These are phyloP conservation scores for Dromococcyx pavoninus DNA, from an alignment of 2,797 vertebrate species.

Conservation along the genomic window DNA sequence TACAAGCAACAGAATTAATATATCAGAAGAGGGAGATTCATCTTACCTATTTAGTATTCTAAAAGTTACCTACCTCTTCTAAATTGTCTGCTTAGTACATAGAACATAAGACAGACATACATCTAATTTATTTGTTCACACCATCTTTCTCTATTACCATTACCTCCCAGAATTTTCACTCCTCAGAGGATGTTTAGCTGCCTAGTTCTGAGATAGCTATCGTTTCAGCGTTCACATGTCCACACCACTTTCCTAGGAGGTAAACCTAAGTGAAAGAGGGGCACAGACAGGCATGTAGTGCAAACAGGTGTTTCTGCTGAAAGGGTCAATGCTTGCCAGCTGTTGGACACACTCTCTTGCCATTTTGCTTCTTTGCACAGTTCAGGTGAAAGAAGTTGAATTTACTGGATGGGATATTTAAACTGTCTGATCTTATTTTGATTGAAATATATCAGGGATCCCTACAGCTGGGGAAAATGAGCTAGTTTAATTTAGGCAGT, in stretches of 20 bases:
- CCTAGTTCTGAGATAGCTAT: background rate
- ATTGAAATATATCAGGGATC: background rate
- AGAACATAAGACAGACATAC: background rate
- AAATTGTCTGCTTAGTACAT: background rate
- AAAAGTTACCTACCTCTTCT: background rate
- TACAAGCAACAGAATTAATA: background rate
- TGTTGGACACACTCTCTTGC: background rate
- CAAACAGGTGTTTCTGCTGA: background rate
- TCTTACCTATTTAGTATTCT: background rate
- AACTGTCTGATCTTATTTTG: background rate
- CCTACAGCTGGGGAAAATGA: background rate
- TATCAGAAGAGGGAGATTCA: background rate
- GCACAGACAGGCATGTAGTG: background rate
- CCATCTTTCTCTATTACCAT: background rate
- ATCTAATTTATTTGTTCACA: background rate
- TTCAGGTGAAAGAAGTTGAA: background rate
- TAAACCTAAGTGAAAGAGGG: background rate
- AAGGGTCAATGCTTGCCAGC: background rate
- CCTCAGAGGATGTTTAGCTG: background rate
- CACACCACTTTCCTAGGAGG: rapidly evolving
- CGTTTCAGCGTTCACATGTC: background rate
- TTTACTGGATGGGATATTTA: background rate
- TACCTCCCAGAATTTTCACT: background rate
- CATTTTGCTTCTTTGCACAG: background rate
- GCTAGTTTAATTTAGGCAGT: background rate